These are phyloP conservation scores for Leucoptera coffeella DNA, from an alignment of 2,888 invertebrate species.

Conservation along the genomic window DNA sequence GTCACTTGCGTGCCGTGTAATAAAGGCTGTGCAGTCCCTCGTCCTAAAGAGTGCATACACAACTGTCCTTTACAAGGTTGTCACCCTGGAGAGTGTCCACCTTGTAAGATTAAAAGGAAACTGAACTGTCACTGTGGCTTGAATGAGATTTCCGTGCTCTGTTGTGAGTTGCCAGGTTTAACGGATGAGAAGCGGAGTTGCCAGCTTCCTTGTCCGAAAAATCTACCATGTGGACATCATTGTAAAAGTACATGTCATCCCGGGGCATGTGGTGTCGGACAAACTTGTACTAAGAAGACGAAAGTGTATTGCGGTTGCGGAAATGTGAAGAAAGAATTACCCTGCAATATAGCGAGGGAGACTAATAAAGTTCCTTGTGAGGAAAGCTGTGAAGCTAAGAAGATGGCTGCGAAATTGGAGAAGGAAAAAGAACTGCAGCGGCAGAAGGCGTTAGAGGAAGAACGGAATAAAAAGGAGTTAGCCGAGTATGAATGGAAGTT, in stretches of 20 bases:
- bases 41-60: slow-evolving; percentile 72
- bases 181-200: slow-evolving; percentile 55
- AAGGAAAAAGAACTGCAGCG: slow-evolving; percentile 51
- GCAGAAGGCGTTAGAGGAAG: slow-evolving; percentile 55
- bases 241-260: slow-evolving; percentile 70
- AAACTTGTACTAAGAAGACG: slow-evolving; percentile 72
- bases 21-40: slow-evolving; percentile 52
- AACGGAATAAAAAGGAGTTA: slow-evolving; percentile 64
- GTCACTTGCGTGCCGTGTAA: slow-evolving; percentile 33
- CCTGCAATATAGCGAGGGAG: slow-evolving; percentile 54
- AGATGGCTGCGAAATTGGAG: slow-evolving; percentile 42
- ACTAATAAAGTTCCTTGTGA: slow-evolving; percentile 56
- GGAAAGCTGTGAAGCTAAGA: slow-evolving; percentile 54
- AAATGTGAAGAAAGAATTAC: slow-evolving; percentile 65
- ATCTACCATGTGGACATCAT: slow-evolving; percentile 82
- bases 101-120: slow-evolving; percentile 65
- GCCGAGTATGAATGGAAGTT: slow-evolving; percentile 74
- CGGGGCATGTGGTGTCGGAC: slow-evolving; percentile 60
- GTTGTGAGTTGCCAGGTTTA: slow-evolving; percentile 59
- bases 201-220: slow-evolving; percentile 81
- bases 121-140: slow-evolving; percentile 79
- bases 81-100: slow-evolving; percentile 68
- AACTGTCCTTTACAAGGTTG: slow-evolving; percentile 61
- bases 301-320: slow-evolving; percentile 75
- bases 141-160: slow-evolving; percentile 68